Percentiles rank a stretch among this genome's conserved stretches.
Conservation (phyloP, 2,797 vertebrate species). For the Myotis planiceps region DNA sequence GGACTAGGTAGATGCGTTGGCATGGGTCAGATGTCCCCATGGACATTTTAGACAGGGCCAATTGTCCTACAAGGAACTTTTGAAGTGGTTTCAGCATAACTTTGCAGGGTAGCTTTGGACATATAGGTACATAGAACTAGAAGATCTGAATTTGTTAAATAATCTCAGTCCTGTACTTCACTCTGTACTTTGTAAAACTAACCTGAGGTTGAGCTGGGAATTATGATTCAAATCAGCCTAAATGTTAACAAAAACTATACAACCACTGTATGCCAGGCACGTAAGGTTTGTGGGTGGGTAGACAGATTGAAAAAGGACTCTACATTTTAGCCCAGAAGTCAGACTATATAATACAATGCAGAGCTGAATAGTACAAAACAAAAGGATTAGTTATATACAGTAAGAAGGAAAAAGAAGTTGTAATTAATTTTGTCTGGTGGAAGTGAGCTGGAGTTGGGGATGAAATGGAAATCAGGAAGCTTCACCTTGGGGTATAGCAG, state of each 20-base stretch:
- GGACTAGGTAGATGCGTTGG: neutral
- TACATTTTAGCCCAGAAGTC: neutral
- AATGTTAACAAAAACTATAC: neutral
- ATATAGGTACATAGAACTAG: neutral
- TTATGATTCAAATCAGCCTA: neutral
- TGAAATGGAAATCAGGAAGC: neutral
- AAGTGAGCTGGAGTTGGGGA: neutral
- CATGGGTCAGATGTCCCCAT: neutral
- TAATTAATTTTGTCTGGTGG: neutral
- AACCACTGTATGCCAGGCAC: neutral
- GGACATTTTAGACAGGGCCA: neutral
- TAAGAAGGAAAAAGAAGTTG: neutral
- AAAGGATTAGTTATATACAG: neutral
- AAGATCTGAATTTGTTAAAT: neutral
- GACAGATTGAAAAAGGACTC: neutral
- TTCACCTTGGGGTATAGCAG: neutral
- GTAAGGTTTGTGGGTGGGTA: neutral
- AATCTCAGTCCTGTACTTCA: neutral
- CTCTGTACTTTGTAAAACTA: neutral
- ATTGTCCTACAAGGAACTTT: neutral
- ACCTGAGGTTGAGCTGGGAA: neutral
- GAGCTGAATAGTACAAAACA: neutral
- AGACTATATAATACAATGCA: neutral
- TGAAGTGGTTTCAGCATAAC: neutral
- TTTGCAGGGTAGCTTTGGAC: neutral